Base-by-base conservation (phyloP, 2,113 vertebrate genomes). In the Colossoma macropomum region DNA sequence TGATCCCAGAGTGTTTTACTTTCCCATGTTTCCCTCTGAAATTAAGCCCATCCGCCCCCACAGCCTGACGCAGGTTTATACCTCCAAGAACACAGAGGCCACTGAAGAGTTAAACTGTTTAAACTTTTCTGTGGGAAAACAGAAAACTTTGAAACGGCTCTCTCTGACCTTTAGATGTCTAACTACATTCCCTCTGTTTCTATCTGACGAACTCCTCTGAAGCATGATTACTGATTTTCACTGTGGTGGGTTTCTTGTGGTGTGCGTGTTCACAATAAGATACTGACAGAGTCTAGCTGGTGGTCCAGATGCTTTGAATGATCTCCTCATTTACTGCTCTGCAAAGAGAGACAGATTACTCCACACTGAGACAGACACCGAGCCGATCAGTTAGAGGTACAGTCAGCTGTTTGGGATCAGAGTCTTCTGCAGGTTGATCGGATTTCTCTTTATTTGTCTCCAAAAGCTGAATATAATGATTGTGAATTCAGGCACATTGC, bases 251-350 rank as follows among this genome's bases (percentile, higher is more conserved):
- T 75, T 74, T 45, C 80, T 75, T 79, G 70, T 71, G 63, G 60
- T 38, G 25, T 70, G 73, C 45, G 12, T 16, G 17, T 32, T 34
- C 16, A 63, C 50, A 27, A 38, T 56, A 19, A 21, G 52, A 75
- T 38, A n/a, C 76, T 75, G 30, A 59, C 0, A 12, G 17, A 50
- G 4, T 54, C 73, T 54, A 80, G 66, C 59, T 73, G 73, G 78
- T 62, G 81, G 66, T 86, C 81, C 81, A 86, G 66, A 77, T 81
- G 73, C 45, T 50, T 77, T 16, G 75, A 32, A 48, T 48, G 5
- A 62, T 83, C 75, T 75, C 25, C 27, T 30, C 59, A 32, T 60
- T 80, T 60, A 60, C 19, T 41, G 32, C 52, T 30, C 52, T 80
- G 79, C 66, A 81, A 59, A 76, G 34, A 76, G 65, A 80, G 54